Percentiles rank a stretch among this genome's conserved stretches.
Evolutionary conservation across 2,113 vertebrate genomes (phyloP).

Genomic region (Ahaetulla prasina): DNA sequence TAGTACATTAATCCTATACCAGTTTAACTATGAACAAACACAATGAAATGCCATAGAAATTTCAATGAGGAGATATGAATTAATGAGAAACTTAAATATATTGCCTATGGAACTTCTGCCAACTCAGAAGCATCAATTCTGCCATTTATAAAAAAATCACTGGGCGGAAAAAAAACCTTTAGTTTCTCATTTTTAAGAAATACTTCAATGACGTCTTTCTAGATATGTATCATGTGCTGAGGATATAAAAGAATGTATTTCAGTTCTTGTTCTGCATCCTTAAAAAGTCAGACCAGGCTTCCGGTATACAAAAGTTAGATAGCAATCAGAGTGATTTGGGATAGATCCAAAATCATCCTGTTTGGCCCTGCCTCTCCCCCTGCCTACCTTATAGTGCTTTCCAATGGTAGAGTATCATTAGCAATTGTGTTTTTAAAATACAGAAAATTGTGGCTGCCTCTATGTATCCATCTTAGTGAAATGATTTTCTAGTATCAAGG

Average conservation of each 20-base stretch:
- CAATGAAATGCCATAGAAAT: neutral
- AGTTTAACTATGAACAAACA: neutral
- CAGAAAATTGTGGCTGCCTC: neutral
- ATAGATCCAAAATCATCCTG: neutral
- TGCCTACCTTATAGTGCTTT: constrained; percentile 3
- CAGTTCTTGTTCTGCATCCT: neutral
- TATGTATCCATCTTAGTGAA: neutral
- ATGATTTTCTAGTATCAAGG: neutral
- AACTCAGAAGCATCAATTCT: fast-evolving
- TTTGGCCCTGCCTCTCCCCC: neutral
- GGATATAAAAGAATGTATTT: fast-evolving
- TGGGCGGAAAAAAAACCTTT: fast-evolving
- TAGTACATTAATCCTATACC: neutral
- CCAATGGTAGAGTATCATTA: fast-evolving
- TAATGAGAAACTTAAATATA: neutral
- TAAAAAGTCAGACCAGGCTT: neutral
- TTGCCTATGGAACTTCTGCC: neutral
- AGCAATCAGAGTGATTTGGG: neutral
- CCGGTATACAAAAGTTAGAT: constrained; percentile 6
- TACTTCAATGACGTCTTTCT: fast-evolving
- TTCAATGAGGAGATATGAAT: neutral
- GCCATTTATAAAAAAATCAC: neutral
- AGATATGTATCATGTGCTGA: fast-evolving
- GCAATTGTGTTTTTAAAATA: constrained; percentile 3
- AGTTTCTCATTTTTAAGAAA: neutral